Conservation (phyloP, 2,797 vertebrate genomes). For the Gymnocypris eckloni region DNA sequence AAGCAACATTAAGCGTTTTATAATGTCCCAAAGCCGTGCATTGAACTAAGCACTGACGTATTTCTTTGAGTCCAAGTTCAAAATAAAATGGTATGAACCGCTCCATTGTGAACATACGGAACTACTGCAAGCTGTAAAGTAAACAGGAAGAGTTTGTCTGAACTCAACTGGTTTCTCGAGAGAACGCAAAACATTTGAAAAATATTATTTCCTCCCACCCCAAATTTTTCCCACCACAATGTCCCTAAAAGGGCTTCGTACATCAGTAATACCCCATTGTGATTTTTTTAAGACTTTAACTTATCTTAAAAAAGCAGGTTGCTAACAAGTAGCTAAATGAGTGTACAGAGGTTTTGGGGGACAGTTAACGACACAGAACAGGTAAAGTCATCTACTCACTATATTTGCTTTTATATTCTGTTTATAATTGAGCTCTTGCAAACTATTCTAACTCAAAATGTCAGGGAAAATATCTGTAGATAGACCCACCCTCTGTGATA, state of each 20-base stretch:
- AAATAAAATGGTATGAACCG: no score
- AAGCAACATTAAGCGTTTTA: no score
- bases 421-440: neutral
- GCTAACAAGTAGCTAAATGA: neutral
- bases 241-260: neutral
- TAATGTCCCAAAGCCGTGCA: no score
- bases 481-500: neutral
- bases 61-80: no score
- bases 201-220: no score
- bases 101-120: no score
- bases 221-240: no score
- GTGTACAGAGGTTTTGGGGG: neutral
- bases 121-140: no score
- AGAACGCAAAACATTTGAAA: no score
- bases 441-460: neutral
- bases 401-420: neutral
- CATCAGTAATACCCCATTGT: neutral
- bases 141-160: no score
- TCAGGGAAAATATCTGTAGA: neutral
- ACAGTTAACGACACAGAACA: neutral
- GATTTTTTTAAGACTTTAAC: neutral
- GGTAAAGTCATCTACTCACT: neutral
- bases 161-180: no score
- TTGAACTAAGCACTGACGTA: no score
- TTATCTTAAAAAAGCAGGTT: neutral